Percentiles rank a stretch among this genome's conserved stretches.
phyloP scores from a whole-genome alignment of 2,113 vertebrate genomes.

The Procavia capensis region DNA sequence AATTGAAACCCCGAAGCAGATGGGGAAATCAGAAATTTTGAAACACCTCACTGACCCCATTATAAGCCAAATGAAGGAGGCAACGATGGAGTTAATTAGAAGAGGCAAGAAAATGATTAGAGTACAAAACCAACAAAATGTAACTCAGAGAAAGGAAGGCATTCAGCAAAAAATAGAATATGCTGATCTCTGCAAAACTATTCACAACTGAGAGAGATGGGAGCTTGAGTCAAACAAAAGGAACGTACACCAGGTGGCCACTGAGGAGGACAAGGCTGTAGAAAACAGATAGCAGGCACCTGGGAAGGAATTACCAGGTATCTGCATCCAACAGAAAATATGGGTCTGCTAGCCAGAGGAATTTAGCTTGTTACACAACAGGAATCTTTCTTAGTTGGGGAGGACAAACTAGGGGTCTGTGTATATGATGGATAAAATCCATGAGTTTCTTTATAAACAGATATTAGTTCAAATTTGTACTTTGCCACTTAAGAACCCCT shows the following conservation, averaged over 20 bases:
- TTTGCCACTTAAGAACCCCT: neutral
- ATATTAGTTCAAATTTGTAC: neutral
- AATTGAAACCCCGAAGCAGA: conserved; percentile 77
- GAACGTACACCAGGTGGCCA: conserved; percentile 78
- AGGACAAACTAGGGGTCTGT: neutral
- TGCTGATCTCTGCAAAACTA: conserved; percentile 81
- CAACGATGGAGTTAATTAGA: conserved; percentile 83
- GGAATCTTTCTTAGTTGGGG: neutral
- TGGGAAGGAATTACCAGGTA: conserved; percentile 67
- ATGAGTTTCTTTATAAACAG: neutral
- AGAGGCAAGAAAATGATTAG: conserved; percentile 77
- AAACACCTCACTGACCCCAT: conserved; percentile 81
- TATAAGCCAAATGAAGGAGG: conserved; percentile 81
- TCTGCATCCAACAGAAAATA: conserved; percentile 57
- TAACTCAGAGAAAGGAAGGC: conserved; percentile 78
- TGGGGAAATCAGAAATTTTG: conserved; percentile 75
- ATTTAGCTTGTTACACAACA: conserved; percentile 41
- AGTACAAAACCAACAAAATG: conserved; percentile 79
- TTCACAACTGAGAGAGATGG: conserved; percentile 73
- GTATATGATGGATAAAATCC: conserved; percentile 30
- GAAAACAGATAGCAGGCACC: conserved; percentile 71
- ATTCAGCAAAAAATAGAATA: conserved; percentile 83
- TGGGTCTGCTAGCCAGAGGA: neutral
- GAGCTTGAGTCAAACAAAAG: conserved; percentile 78
- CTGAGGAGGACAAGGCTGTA: conserved; percentile 74